Conservation (phyloP, 2,888 invertebrate species). For the Cryptophagus acutangulus region DNA sequence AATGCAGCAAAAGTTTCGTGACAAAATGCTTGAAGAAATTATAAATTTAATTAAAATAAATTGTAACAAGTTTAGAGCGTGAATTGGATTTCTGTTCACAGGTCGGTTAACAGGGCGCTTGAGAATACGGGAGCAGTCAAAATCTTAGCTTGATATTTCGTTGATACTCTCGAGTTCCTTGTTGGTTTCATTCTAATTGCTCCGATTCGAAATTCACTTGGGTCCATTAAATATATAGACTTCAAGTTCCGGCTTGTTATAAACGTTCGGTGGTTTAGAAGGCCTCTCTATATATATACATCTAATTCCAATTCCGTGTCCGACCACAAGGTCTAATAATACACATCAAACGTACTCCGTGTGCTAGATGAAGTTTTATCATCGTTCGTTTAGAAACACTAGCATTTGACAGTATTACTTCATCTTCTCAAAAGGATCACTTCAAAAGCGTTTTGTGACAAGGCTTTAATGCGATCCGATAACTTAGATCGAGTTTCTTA, state of each 20-base stretch:
- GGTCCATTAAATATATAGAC: conserved; percentile 24
- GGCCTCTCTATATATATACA: too few relatives aligned
- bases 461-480: conserved; percentile 34
- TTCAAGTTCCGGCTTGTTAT: conserved; percentile 6
- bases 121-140: too few relatives aligned
- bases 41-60: too few relatives aligned
- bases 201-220: conserved; percentile 29
- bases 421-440: conserved; percentile 31
- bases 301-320: conserved; percentile 14
- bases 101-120: too few relatives aligned
- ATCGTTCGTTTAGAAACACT: conserved; percentile 30
- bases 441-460: conserved; percentile 34
- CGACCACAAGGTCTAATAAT: conserved; percentile 12
- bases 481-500: conserved; percentile 31
- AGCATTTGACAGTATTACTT: conserved; percentile 31
- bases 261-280: conserved; percentile 4
- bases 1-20: too few relatives aligned
- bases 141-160: conserved; percentile 3
- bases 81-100: too few relatives aligned
- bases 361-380: conserved; percentile 31
- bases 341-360: conserved; percentile 21
- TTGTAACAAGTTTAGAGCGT: too few relatives aligned
- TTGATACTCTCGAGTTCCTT: not conserved
- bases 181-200: conserved; percentile 33
- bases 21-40: too few relatives aligned